Evolutionary conservation across 2,797 vertebrate species (phyloP), one percentile per base, ranked within the genome.

Genomic region (Perdix hodgsoniae): DNA sequence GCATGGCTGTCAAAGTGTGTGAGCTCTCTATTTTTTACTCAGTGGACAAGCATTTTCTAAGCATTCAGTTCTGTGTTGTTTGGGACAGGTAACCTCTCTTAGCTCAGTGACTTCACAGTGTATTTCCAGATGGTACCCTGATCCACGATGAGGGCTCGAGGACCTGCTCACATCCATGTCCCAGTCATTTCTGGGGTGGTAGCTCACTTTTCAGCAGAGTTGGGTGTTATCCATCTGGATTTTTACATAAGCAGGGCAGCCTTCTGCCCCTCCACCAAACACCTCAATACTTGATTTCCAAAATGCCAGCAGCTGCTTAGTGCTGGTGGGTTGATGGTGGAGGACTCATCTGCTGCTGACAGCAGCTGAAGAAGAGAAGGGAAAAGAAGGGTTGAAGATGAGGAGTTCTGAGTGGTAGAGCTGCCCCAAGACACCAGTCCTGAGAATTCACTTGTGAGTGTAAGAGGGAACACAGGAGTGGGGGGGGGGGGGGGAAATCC

Each of bases 381-480:
- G 33, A 45, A 56, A 56, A 11, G 19, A 64, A 27, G 42, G 27
- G 60, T 14, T 92, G 69, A 63, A 82, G 57, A 35, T 64, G 40
- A n/a, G 70, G 70, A 47, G 6, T 35, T 86, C 71, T 60, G 35
- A 56, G 16, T 66, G n/a, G 33, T 49, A 74, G 23, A 71, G 21
- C 39, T 71, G 42, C 79, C 75, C 90, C 52, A 86, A 35, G 60
- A 63, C 50, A 64, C 27, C 84, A 54, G 56, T 42, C 81, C 17
- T 64, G 79, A 90, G 78, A 91, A 86, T 93, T 94, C 66, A 10
- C 84, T 91, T 90, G 79, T 64, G 93, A 93, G 40, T 24, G n/a
- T 76, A 79, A 94, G 27, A 74, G 60, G 70, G 78, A 92, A 77
- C 93, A 70, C 44, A 84, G 70, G 70, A 77, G 64, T 77, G 69